Conservation (phyloP, 2,797 vertebrate genomes). For the Micrastur ruficollis region DNA sequence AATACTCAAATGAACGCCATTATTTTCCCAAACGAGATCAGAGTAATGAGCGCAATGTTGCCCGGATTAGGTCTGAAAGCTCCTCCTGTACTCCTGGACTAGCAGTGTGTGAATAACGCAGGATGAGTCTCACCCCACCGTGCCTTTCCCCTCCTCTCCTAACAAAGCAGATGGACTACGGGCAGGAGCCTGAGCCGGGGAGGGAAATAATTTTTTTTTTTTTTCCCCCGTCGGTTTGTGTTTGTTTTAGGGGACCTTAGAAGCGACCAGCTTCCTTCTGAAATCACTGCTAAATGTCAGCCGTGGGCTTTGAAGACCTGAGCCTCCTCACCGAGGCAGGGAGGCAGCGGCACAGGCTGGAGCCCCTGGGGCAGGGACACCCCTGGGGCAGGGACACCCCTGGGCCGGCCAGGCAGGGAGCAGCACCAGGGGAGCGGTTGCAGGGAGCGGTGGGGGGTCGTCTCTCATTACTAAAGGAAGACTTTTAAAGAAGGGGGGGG, state of each 20-base stretch:
- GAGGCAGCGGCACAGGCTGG: background rate
- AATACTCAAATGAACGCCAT: background rate
- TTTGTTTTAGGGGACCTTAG: slow-evolving; percentile 39
- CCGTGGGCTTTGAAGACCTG: slow-evolving; percentile 79
- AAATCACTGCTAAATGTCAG: slow-evolving; percentile 77
- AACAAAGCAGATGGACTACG: slow-evolving; percentile 39
- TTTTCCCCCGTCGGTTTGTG: background rate
- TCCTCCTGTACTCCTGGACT: background rate
- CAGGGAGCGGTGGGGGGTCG: slow-evolving; percentile 71
- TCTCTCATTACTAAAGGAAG: slow-evolving; percentile 79
- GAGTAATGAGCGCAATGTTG: background rate
- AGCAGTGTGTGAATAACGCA: background rate
- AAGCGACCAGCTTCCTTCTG: slow-evolving; percentile 42
- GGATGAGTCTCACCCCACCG: background rate
- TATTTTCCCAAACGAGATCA: background rate
- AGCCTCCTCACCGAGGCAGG: background rate
- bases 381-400: slow-evolving; percentile 62
- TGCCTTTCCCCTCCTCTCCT: background rate
- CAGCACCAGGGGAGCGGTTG: slow-evolving; percentile 20
- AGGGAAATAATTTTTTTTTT: background rate
- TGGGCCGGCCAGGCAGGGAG: slow-evolving; percentile 52
- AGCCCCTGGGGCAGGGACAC: slow-evolving; percentile 57
- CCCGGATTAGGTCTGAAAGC: background rate
- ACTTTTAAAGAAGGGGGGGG: background rate
- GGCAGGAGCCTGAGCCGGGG: background rate